Evolutionary conservation across 2,797 vertebrate genomes (phyloP), one percentile per base, ranked within the genome.

Genomic region (Chelidonichthys spinosus): DNA sequence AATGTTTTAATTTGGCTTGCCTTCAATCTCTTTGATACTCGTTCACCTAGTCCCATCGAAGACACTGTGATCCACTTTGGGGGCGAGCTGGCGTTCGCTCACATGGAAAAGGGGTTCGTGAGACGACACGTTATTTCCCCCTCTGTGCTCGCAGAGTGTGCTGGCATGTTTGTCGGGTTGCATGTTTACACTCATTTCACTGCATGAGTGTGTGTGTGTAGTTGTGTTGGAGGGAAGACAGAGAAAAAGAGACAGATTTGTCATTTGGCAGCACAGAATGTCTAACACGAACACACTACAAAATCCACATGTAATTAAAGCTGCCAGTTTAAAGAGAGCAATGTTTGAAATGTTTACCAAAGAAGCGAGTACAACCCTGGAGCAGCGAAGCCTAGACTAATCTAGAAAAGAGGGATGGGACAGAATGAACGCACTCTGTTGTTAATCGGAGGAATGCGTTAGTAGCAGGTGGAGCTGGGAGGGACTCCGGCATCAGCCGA

Each of bases 11-110:
- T 91, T 89, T 91, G 86, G 89, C 88, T 85, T 72, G 78, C 84
- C 73, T 79, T 90, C 89, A 83, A 49, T 87, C 87, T 87, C 90
- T 93, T 91, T 93, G 89, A 93, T 89, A 91, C 79, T 77, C 79
- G 85, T 86, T 89, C 85, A 89, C 64, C 78, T 79, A 74, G 86
- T 90, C 81, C 82, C 85, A 85, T 74, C 33, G 78, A 91, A 91
- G 86, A 88, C 88, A 86, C 90, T 84, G 79, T 89, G 87, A 90
- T 93, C 89, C 86, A 91, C 89, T 86, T 89, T 89, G 72, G 81
- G 76, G 81, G 76, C 63, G 40, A 72, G 64, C 80, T 91, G 91
- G 88, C 89, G 73, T 74, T 69, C 50, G 6, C 70, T 86, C 78
- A 86, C 60, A 86, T 42, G 73, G 72, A 82, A 68, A 25, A 81